Evolutionary conservation across 2,797 vertebrate genomes (phyloP).

Genomic region (Falco concolor): DNA sequence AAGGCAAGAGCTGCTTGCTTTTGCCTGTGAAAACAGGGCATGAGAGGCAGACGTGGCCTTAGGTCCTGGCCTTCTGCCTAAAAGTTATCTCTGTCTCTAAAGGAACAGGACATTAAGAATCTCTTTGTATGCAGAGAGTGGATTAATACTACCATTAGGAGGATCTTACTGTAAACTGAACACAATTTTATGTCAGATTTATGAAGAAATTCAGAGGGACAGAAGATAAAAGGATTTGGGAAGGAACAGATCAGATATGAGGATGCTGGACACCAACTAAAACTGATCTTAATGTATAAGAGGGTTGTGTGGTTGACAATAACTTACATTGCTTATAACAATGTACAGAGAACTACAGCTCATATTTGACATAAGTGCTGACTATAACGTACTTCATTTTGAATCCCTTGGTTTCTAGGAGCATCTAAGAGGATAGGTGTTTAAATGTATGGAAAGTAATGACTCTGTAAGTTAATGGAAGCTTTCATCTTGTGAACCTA

Average conservation of each 20-base stretch:
- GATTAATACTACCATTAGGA: not conserved
- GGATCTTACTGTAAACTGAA: not conserved
- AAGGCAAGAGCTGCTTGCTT: not conserved
- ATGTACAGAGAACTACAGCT: not conserved
- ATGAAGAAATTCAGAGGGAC: not conserved
- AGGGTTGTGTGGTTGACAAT: not conserved
- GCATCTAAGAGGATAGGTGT: not conserved
- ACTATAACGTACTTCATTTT: not conserved
- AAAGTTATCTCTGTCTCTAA: not conserved
- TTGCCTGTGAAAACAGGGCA: not conserved
- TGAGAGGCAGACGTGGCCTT: not conserved
- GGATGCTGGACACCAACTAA: not conserved
- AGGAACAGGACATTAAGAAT: not conserved
- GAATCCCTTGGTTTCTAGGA: not conserved
- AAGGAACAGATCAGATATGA: not conserved
- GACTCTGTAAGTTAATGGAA: not conserved
- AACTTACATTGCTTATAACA: not conserved
- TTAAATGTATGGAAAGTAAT: not conserved
- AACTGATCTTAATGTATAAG: not conserved
- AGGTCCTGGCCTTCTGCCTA: not conserved
- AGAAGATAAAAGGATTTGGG: not conserved
- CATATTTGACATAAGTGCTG: not conserved
- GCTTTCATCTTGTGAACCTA: not conserved
- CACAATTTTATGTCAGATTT: not conserved
- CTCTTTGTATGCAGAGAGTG: not conserved